Base-by-base conservation (phyloP, 2,888 invertebrate species). In the Caenorhabditis sp. region DNA sequence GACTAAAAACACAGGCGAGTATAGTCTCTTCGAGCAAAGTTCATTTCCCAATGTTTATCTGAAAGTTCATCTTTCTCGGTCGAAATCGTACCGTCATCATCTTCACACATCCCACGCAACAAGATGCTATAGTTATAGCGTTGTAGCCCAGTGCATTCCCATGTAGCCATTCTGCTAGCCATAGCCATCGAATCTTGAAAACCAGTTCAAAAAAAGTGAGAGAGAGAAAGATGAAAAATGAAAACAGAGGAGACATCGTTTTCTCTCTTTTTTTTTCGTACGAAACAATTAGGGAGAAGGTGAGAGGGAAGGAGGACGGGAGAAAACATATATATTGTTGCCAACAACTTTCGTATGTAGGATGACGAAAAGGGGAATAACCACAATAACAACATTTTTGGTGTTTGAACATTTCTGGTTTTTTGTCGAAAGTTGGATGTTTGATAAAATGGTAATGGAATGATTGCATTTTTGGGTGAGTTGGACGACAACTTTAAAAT, bases 321-420 rank as follows among this genome's bases (percentile, higher is more conserved):
- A 38, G 38, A 38, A 47, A 64, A 64, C 22, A 64, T 4, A 64
- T 24, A 47, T 26, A 22, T 12, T 63, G 61, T 66, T 66, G 49
- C 31, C 24, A 66, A 66, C 63, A 64, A 47, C 8, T 64, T 64
- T 22, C 8, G 58, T 58, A 58, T 66, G 66, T 66, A 66, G 49
- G 16, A 51, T 49, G 66, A 35, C 38, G 56, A 47, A 4, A 6
- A 10, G n/a, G n/a, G 47, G 26, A 56, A 35, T 8, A 66, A 51
- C 49, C 66, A 66, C 66, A 49, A 66, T 51, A 66, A 66, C 49
- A 66, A 66, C 49, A 51, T 66, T 66, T 49, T 35, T 66, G 49
- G 35, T 51, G 64, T 64, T 64, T 64, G 64, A 66, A 31, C 19
- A 19, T 31, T 22, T 49, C 28, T 44, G 12, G 35, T 47, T 26